Percentiles rank a stretch among this genome's conserved stretches.
Evolutionary conservation across 2,888 invertebrate genomes (phyloP).

Genomic region (Trilocha varians): DNA sequence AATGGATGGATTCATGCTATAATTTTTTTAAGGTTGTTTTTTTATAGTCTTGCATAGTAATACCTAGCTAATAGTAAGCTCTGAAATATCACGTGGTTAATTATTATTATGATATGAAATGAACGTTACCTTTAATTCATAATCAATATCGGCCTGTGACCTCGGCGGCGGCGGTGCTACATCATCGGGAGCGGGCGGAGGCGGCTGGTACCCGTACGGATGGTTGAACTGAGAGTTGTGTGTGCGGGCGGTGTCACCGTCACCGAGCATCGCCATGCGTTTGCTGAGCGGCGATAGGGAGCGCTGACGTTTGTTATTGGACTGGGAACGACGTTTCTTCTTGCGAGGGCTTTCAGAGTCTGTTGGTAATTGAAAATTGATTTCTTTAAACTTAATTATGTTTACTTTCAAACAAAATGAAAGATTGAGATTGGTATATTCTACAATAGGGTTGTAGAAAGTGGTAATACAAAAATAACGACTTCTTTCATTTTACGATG

Average conservation of each 20-base stretch:
- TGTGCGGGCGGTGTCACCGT: slow-evolving; percentile 59
- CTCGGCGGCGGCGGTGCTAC: slow-evolving; percentile 42
- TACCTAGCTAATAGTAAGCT: no score
- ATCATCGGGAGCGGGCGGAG: slow-evolving; percentile 62
- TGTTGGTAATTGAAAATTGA: slow-evolving; percentile 14
- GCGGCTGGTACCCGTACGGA: slow-evolving; percentile 75
- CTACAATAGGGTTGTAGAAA: not conserved
- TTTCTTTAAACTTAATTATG: slow-evolving; percentile 1
- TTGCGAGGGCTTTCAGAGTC: slow-evolving; percentile 70
- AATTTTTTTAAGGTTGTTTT: no score
- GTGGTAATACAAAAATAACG: no score
- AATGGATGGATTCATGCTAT: no score
- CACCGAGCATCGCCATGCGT: slow-evolving; percentile 83
- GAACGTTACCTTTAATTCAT: slow-evolving; percentile 75
- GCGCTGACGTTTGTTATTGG: slow-evolving; percentile 76
- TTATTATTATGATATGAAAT: not conserved
- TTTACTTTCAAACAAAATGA: not conserved
- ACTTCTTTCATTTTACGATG: no score
- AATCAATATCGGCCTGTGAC: slow-evolving; percentile 72
- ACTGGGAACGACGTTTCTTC: slow-evolving; percentile 74
- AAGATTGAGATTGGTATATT: not conserved
- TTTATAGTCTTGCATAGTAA: no score
- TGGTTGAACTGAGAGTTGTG: slow-evolving; percentile 81
- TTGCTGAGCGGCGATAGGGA: slow-evolving; percentile 88
- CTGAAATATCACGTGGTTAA: no score